A percentile compares a stretch with the other conserved stretches of the same genome.
Evolutionary conservation across 2,888 invertebrate species (phyloP).

Genomic region (Vanessa cardui): DNA sequence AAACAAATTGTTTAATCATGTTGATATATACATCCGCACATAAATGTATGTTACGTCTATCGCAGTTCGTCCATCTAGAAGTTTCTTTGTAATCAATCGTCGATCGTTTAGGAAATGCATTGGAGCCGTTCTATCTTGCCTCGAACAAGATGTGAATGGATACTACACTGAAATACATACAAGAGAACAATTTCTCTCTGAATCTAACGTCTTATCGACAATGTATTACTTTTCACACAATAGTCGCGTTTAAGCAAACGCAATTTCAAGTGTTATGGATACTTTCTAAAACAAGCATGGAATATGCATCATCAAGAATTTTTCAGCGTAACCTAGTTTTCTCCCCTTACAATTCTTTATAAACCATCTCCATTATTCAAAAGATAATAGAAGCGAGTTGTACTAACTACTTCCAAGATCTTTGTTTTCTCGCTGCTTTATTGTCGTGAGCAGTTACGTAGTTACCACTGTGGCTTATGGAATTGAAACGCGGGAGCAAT

Average conservation of each 20-base stretch:
- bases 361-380: conserved; percentile 16
- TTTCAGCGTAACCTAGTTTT: conserved; percentile 17
- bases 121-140: conserved; percentile 18
- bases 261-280: background rate
- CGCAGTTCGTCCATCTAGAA: conserved; percentile 6
- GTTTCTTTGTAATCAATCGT: conserved; percentile 24
- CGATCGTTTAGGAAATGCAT: conserved; percentile 19
- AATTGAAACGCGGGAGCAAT: background rate
- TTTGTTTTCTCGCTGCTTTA: conserved; percentile 14
- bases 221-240: conserved; percentile 4
- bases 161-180: conserved; percentile 13
- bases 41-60: background rate
- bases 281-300: background rate
- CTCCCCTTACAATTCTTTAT: conserved; percentile 13
- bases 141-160: conserved; percentile 15
- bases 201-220: background rate
- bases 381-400: conserved; percentile 17
- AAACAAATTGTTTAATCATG: no score
- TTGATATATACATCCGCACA: no score
- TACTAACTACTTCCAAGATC: conserved; percentile 11
- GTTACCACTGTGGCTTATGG: background rate
- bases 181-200: conserved; percentile 14
- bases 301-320: conserved; percentile 9
- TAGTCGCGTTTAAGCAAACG: background rate
- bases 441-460: conserved; percentile 8